Evolutionary conservation across 2,888 invertebrate species (phyloP).

Genomic region (Ophioninae sp.): DNA sequence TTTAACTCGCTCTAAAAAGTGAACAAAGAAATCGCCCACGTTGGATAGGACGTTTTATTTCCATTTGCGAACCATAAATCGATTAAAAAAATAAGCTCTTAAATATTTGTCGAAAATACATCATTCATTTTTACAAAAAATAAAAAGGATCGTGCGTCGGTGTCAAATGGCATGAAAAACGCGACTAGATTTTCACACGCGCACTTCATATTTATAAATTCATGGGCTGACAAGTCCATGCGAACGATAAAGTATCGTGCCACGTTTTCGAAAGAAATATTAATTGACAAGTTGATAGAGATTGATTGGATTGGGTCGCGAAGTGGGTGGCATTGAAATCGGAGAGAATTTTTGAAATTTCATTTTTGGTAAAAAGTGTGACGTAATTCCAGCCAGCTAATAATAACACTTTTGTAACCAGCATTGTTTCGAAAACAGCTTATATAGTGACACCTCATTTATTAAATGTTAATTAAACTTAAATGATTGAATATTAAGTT

Average conservation of each 20-base stretch:
- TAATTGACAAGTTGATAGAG: not conserved
- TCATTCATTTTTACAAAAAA: not conserved
- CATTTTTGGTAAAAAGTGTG: too few relatives aligned
- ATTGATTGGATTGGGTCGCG: not conserved
- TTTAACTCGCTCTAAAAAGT: slow-evolving; percentile 3
- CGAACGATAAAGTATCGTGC: not conserved
- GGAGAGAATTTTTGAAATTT: not conserved
- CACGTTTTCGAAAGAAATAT: slow-evolving; percentile 11
- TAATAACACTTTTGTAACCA: too few relatives aligned
- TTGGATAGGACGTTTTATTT: slow-evolving; percentile 8
- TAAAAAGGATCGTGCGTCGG: not conserved
- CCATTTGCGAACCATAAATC: slow-evolving; percentile 16
- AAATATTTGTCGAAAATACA: not conserved
- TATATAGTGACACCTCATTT: too few relatives aligned
- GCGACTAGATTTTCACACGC: slow-evolving; percentile 2
- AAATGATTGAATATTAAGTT: too few relatives aligned
- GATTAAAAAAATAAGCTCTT: not conserved
- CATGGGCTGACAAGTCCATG: not conserved
- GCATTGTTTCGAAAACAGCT: too few relatives aligned
- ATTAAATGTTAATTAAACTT: too few relatives aligned
- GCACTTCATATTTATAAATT: slow-evolving; percentile 23
- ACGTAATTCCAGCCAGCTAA: too few relatives aligned
- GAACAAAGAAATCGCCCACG: slow-evolving; percentile 33
- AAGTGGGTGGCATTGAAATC: not conserved
- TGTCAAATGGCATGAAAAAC: slow-evolving; percentile 6